A percentile compares a stretch with the other conserved stretches of the same genome.
These are phyloP conservation scores for Oreochromis niloticus DNA, from an alignment of 2,113 vertebrate species.

Conservation along the genomic window DNA sequence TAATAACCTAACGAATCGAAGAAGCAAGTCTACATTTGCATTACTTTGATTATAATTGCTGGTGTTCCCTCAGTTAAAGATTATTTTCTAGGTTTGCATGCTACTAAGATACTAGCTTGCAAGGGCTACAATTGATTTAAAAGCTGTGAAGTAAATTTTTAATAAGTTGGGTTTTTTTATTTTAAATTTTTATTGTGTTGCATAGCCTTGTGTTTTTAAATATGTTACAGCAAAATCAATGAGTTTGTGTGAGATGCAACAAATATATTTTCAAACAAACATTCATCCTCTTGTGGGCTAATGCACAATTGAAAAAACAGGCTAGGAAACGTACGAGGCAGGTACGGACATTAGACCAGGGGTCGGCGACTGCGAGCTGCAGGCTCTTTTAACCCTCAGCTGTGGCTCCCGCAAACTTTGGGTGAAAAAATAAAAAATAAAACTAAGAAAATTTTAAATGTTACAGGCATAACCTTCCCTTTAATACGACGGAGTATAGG, in stretches of 20 bases:
- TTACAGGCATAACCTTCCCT: neutral
- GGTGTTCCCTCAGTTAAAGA: neutral
- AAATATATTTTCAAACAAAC: neutral
- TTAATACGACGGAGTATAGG: neutral
- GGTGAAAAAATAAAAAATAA: neutral
- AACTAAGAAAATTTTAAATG: no score
- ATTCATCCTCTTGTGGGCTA: neutral
- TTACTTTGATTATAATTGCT: neutral
- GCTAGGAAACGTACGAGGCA: neutral
- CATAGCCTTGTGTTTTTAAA: neutral
- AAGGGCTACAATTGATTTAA: neutral
- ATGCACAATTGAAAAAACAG: neutral
- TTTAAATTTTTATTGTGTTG: neutral
- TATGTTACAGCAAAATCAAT: neutral
- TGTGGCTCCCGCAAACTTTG: neutral
- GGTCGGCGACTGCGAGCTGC: neutral
- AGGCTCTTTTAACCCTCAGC: neutral
- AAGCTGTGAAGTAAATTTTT: neutral
- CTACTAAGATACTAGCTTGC: neutral
- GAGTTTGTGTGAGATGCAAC: neutral
- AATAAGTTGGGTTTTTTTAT: neutral
- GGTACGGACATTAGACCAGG: neutral
- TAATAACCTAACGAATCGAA: neutral
- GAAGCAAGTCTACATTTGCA: neutral
- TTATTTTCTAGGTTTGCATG: neutral